Evolutionary conservation across 64 coral and sea anemone genomes (phyloP).

Genomic region (Stylophora pistillata): DNA sequence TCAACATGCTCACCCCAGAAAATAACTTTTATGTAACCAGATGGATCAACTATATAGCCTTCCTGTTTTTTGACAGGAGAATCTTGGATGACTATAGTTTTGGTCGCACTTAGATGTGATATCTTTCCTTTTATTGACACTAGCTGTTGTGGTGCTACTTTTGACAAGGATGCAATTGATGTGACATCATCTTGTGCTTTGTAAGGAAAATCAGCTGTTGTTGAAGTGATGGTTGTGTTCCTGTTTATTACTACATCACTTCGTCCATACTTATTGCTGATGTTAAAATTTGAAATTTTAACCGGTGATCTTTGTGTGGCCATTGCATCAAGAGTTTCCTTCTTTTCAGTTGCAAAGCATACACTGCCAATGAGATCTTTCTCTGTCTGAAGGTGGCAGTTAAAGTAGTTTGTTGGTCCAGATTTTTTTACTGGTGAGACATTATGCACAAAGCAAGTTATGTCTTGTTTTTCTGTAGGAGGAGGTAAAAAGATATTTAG

Average conservation of each 20-base stretch:
- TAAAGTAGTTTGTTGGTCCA: slow-evolving; percentile 65
- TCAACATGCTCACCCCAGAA: slow-evolving; percentile 70
- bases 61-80: slow-evolving; percentile 78
- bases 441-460: slow-evolving; percentile 74
- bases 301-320: slow-evolving; percentile 68
- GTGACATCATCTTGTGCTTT: too few relatives aligned
- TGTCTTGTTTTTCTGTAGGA: slow-evolving; percentile 45
- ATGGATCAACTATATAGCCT: slow-evolving; percentile 65
- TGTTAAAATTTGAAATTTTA: slow-evolving; percentile 69
- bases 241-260: too few relatives aligned
- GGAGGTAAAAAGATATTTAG: slow-evolving; percentile 29
- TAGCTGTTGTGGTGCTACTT: too few relatives aligned
- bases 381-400: slow-evolving; percentile 78
- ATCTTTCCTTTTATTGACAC: too few relatives aligned
- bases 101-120: too few relatives aligned
- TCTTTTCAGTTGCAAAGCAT: slow-evolving; percentile 78
- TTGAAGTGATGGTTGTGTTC: too few relatives aligned
- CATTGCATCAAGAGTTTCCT: slow-evolving; percentile 64
- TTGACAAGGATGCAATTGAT: too few relatives aligned
- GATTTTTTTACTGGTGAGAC: slow-evolving; percentile 75
- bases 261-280: slow-evolving; percentile 62
- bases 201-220: too few relatives aligned
- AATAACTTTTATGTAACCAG: slow-evolving; percentile 27
- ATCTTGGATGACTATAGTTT: slow-evolving; percentile 60
- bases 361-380: slow-evolving; percentile 59